A percentile compares a stretch with the other conserved stretches of the same genome.
Evolutionary conservation across 1,140 invertebrate species (phyloP).

Genomic region (Cryptotermes secundus): DNA sequence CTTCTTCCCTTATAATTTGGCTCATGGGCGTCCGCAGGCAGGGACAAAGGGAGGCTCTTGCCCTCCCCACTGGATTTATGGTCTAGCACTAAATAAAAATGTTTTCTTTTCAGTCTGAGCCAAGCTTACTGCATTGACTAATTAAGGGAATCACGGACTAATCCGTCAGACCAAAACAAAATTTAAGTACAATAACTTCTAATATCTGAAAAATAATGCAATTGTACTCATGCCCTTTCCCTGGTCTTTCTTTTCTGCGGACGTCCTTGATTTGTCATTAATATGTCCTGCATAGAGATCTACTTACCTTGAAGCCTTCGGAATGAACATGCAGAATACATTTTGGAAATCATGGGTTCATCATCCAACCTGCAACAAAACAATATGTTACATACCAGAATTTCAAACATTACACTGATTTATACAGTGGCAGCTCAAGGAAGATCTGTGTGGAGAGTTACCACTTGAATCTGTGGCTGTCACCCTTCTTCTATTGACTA

Average conservation of each 20-base stretch:
- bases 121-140: neutral
- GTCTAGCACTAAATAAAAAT: conserved; percentile 14
- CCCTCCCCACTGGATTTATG: conserved; percentile 16
- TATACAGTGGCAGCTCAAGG: no score
- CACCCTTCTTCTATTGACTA: no score
- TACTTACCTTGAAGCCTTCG: neutral
- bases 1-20: conserved; percentile 12
- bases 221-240: neutral
- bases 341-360: neutral
- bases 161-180: neutral
- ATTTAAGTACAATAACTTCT: neutral
- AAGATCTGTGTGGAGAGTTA: no score
- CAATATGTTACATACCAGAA: neutral
- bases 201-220: neutral
- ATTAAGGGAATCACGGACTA: neutral
- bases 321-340: neutral
- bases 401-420: no score
- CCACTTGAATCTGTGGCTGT: no score
- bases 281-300: neutral
- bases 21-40: conserved; percentile 10
- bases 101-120: neutral
- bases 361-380: neutral
- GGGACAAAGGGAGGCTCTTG: neutral
- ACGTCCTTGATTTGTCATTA: neutral
- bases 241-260: neutral